These are phyloP conservation scores for Prosapia bicincta DNA, from an alignment of 2,888 invertebrate genomes.

Conservation along the genomic window DNA sequence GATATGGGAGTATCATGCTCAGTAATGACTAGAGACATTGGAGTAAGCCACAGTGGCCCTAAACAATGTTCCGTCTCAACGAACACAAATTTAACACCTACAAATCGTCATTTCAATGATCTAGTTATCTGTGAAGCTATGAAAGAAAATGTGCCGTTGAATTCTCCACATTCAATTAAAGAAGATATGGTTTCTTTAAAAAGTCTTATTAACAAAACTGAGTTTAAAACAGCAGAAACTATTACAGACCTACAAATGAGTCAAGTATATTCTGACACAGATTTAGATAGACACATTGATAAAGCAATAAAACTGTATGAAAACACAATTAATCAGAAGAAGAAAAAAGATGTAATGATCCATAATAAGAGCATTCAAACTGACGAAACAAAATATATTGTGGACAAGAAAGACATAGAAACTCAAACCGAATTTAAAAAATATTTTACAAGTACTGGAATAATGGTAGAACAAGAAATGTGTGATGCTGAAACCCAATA, in stretches of 20 bases:
- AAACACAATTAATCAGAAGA: conserved; percentile 23
- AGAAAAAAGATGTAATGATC: conserved; percentile 14
- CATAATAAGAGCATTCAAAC: conserved; percentile 43
- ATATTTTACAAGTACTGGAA: conserved; percentile 42
- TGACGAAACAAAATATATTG: conserved; percentile 16
- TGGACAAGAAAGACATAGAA: conserved; percentile 32
- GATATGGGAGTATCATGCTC: conserved; percentile 65
- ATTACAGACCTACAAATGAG: conserved; percentile 46
- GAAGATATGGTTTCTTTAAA: conserved; percentile 44
- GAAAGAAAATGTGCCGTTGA: not conserved
- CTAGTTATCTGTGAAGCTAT: not conserved
- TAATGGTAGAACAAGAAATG: conserved; percentile 45
- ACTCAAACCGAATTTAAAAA: conserved; percentile 41
- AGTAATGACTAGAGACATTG: conserved; percentile 60
- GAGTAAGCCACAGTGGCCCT: conserved; percentile 44
- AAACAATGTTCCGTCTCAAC: not conserved
- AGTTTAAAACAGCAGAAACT: conserved; percentile 41
- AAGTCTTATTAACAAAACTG: conserved; percentile 43
- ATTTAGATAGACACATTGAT: conserved; percentile 42
- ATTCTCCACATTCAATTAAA: not conserved
- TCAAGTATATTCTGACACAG: conserved; percentile 39
- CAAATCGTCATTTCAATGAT: not conserved
- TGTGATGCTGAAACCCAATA: conserved; percentile 43
- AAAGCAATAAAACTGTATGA: conserved; percentile 39
- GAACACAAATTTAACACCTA: not conserved